Evolutionary conservation across 2,797 vertebrate genomes (phyloP), one percentile per base, ranked within the genome.

Genomic region (Craterocephalus amniculus): DNA sequence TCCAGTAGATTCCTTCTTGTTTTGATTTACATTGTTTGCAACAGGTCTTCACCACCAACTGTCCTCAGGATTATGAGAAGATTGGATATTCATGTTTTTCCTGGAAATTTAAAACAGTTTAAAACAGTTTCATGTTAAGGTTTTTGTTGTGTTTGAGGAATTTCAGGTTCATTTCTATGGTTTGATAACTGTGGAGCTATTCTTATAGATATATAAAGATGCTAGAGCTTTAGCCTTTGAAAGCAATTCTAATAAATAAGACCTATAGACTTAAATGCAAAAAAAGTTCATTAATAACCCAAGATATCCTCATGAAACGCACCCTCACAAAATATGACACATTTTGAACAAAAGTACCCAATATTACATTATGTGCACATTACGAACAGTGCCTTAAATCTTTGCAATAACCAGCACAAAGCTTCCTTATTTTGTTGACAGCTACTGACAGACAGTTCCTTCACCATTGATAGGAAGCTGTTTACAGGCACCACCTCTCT

Each of bases 191-290:
- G 36, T 61, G 43, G 65, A 49, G 70, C 32, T 72, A 52, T 78
- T 7, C 69, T 52, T 1, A 61, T 77, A 71, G 81, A 87, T 79
- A 79, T 69, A 68, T 67, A 80, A 70, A 84, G 70, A 59, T 70
- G 78, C 43, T 45, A 20, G 14, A 54, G 14, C 22, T 11, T 58
- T 18, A 29, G 24, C 29, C n/a, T 12, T 62, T 29, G 12, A 62
- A 40, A 32, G 27, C 12, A 32, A 48, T 11, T 4, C 48, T 22
- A 11, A 29, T 26, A 29, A 60, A 60, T n/a, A 43, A 43, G 38
- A 26, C 36, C 29, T 27, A 29, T 29, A 3, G 26, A 36, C 58
- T n/a, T n/a, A n/a, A n/a, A n/a, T n/a, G n/a, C n/a, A n/a, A n/a
- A n/a, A n/a, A n/a, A n/a, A n/a, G n/a, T n/a, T 40, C 11, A 9